Conservation (phyloP, 2,113 vertebrate genomes). For the Pelmatolapia mariae region DNA sequence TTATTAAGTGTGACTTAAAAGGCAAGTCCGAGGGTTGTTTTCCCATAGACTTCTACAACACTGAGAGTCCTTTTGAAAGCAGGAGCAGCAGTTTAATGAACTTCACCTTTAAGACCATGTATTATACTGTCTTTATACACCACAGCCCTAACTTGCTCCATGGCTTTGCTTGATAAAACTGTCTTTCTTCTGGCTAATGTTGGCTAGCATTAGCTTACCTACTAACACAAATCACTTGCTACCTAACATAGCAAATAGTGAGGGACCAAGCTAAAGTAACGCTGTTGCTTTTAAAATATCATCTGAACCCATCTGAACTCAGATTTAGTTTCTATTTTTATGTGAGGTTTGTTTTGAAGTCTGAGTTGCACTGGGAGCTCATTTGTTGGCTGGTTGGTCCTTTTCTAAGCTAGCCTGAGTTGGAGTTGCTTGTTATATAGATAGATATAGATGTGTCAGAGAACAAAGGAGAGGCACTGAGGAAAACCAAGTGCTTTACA, state of each 20-base stretch:
- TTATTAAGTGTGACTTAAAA: neutral
- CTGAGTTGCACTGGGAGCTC: neutral
- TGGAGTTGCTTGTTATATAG: neutral
- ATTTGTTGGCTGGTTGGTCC: neutral
- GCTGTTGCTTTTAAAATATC: neutral
- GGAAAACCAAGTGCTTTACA: neutral
- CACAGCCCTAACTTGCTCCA: neutral
- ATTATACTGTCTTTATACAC: accelerated
- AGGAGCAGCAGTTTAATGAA: neutral
- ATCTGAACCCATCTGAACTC: neutral
- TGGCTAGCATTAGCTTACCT: neutral
- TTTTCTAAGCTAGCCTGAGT: neutral
- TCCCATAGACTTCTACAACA: neutral
- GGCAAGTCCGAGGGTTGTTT: neutral
- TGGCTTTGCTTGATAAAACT: neutral
- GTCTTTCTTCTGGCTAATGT: neutral
- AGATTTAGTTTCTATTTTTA: neutral
- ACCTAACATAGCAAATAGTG: neutral
- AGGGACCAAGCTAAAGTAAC: neutral
- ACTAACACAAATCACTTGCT: neutral
- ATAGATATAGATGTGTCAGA: neutral
- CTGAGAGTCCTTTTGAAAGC: neutral
- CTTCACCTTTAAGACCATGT: neutral
- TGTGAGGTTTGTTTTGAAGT: neutral
- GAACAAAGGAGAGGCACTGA: neutral